Conservation (phyloP, 2,888 invertebrate species). For the Chymomyza fuscimana region DNA sequence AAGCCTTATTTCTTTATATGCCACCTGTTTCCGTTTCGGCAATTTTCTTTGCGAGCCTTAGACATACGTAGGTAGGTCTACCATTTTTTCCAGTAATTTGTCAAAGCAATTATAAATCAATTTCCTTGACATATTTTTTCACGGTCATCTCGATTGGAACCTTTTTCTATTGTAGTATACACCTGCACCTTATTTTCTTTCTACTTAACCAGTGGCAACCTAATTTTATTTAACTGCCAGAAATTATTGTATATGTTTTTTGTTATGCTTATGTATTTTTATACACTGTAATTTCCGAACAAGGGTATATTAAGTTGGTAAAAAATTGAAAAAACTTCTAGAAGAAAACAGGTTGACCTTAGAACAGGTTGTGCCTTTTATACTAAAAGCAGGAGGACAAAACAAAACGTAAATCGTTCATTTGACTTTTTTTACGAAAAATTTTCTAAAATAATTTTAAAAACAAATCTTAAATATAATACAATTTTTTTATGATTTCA, state of each 20-base stretch:
- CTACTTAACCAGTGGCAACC: background rate
- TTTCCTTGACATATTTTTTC: conserved; percentile 8
- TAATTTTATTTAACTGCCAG: background rate
- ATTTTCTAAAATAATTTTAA: too few relatives aligned
- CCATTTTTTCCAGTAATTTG: background rate
- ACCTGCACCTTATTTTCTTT: background rate
- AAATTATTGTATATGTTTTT: conserved; percentile 4
- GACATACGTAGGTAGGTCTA: background rate
- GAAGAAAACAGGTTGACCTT: too few relatives aligned
- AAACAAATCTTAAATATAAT: too few relatives aligned
- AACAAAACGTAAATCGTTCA: too few relatives aligned
- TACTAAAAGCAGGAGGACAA: too few relatives aligned
- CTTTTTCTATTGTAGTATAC: background rate
- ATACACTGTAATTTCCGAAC: too few relatives aligned
- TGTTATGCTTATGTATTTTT: background rate
- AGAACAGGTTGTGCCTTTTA: too few relatives aligned
- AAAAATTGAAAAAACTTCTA: too few relatives aligned
- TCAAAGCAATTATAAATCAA: conserved; percentile 28
- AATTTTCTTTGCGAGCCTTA: background rate
- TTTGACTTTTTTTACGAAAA: too few relatives aligned
- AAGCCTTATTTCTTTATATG: too few relatives aligned
- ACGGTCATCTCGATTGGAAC: background rate
- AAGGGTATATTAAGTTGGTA: too few relatives aligned
- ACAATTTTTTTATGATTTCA: too few relatives aligned
- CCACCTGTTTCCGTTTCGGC: background rate